Evolutionary conservation across 2,888 invertebrate genomes (phyloP).

Genomic region (Nymphalis urticae): DNA sequence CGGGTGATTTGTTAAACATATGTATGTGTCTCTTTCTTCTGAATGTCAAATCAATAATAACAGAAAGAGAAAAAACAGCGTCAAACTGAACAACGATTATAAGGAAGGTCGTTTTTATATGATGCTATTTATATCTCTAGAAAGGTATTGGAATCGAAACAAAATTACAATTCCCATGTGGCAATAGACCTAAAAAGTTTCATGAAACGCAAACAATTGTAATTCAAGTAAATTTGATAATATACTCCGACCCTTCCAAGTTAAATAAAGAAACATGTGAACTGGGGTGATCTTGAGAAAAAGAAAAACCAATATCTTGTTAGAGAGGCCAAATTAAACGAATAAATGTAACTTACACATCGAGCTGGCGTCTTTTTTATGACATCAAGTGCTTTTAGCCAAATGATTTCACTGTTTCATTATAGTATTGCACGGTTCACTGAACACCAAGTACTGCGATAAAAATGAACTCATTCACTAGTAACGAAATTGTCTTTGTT

Average conservation of each 20-base stretch:
- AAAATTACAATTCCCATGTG: conserved; percentile 19
- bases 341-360: conserved; percentile 31
- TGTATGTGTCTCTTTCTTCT: too few relatives aligned
- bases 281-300: conserved; percentile 28
- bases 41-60: too few relatives aligned
- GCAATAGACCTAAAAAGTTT: conserved; percentile 23
- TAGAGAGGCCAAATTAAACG: conserved; percentile 27
- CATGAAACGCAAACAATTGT: conserved; percentile 25
- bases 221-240: conserved; percentile 32
- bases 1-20: too few relatives aligned
- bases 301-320: conserved; percentile 34
- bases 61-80: too few relatives aligned
- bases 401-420: conserved; percentile 35
- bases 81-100: too few relatives aligned
- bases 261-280: conserved; percentile 39
- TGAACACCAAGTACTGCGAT: conserved; percentile 21
- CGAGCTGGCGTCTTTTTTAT: conserved; percentile 32
- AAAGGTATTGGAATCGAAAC: conserved; percentile 11
- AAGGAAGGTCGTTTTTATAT: too few relatives aligned
- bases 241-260: conserved; percentile 28
- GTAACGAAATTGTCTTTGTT: background rate
- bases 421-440: conserved; percentile 24
- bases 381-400: conserved; percentile 39
- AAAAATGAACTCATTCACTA: conserved; percentile 8
- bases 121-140: too few relatives aligned